phyloP scores from a whole-genome alignment of 2,888 invertebrate genomes.

The Monopis laevigella region DNA sequence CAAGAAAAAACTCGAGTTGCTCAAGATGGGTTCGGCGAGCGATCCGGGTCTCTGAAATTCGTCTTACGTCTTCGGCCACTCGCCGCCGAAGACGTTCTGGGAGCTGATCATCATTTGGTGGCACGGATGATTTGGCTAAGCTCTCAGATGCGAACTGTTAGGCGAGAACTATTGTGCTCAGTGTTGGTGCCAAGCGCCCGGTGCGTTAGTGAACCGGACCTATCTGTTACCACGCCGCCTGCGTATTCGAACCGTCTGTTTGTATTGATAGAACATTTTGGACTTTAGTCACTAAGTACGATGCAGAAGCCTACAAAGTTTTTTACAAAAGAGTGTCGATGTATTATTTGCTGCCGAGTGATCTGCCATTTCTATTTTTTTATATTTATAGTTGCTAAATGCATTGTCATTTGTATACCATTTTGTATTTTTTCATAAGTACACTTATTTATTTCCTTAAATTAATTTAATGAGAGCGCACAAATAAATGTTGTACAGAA shows the following conservation, averaged over 20 bases:
- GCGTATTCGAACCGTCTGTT: conserved; percentile 60
- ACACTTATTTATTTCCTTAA: conserved; percentile 34
- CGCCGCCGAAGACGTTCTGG: conserved; percentile 73
- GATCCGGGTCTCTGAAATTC: conserved; percentile 75
- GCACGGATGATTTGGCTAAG: conserved; percentile 61
- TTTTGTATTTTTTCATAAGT: conserved; percentile 35
- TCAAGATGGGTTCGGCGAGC: conserved; percentile 84
- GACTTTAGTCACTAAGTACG: conserved; percentile 49
- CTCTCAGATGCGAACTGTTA: conserved; percentile 47
- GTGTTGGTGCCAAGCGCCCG: conserved; percentile 57
- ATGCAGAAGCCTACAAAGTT: conserved; percentile 21
- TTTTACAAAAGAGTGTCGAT: too few species aligned
- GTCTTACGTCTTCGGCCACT: conserved; percentile 75
- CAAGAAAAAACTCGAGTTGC: conserved; percentile 87
- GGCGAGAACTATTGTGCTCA: conserved; percentile 61
- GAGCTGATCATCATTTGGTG: conserved; percentile 68
- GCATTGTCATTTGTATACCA: conserved; percentile 36
- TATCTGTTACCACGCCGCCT: conserved; percentile 32
- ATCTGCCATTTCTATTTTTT: conserved; percentile 56
- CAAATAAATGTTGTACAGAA: conserved; percentile 49
- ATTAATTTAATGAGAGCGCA: conserved; percentile 60
- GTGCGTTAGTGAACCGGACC: conserved; percentile 50
- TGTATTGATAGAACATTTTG: conserved; percentile 41
- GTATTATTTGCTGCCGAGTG: conserved; percentile 42
- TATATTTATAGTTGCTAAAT: conserved; percentile 44